phyloP scores from a whole-genome alignment of 92 coral and sea anemone genomes.

The Umimayanthus kanabou region DNA sequence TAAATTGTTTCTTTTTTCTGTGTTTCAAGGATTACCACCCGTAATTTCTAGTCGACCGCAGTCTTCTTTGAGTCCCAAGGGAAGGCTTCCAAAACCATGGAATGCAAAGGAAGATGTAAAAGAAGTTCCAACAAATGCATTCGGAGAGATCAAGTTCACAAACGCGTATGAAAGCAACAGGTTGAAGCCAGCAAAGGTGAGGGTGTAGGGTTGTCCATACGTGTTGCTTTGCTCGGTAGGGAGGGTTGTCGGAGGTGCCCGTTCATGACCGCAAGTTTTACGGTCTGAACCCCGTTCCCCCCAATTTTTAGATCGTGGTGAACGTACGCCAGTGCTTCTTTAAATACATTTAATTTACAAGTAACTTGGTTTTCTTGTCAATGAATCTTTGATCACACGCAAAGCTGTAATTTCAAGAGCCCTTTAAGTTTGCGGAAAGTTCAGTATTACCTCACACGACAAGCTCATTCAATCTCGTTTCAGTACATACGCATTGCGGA shows the following conservation, averaged over 20 bases:
- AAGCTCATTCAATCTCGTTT: background rate
- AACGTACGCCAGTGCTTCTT: too few relatives aligned
- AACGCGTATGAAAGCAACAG: slow-evolving; percentile 49
- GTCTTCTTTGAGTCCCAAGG: background rate
- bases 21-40: background rate
- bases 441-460: background rate
- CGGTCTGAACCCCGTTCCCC: too few relatives aligned
- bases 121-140: slow-evolving; percentile 59
- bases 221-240: too few relatives aligned
- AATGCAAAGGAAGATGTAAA: slow-evolving; percentile 41
- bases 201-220: background rate
- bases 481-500: slow-evolving; percentile 60
- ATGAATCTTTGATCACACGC: too few relatives aligned
- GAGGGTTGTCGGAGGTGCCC: too few relatives aligned
- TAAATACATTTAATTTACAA: too few relatives aligned
- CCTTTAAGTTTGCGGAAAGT: too few relatives aligned
- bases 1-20: too few relatives aligned
- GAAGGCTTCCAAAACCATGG: slow-evolving; percentile 26
- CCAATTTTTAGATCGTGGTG: too few relatives aligned
- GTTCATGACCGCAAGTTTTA: too few relatives aligned
- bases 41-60: background rate
- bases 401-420: too few relatives aligned
- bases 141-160: slow-evolving; percentile 53
- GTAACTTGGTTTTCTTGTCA: too few relatives aligned
- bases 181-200: slow-evolving; percentile 57